Evolutionary conservation across 2,797 vertebrate species (phyloP).

Genomic region (Spondyliosoma cantharus): DNA sequence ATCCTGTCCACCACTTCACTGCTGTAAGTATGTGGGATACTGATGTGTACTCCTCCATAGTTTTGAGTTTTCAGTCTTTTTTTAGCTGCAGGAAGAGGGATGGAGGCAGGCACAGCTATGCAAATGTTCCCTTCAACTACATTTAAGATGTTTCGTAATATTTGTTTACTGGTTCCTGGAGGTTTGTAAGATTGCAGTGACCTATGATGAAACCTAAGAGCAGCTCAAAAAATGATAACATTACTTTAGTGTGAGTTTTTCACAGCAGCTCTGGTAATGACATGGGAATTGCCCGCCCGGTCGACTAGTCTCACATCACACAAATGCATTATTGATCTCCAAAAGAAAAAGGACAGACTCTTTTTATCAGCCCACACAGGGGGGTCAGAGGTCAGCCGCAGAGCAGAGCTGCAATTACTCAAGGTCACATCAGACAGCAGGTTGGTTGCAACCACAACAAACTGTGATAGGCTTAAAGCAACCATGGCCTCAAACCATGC

Average conservation of each 20-base stretch:
- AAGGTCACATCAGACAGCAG: not conserved
- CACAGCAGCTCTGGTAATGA: not conserved
- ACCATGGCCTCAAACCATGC: not conserved
- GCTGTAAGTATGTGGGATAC: conserved; percentile 62
- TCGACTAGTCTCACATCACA: not conserved
- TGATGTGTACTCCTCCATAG: conserved; percentile 47
- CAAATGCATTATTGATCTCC: conserved; percentile 1
- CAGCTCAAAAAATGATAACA: not conserved
- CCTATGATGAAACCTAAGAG: not conserved
- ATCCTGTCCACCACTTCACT: conserved; percentile 51
- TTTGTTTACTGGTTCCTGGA: conserved; percentile 6
- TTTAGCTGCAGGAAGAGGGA: conserved; percentile 56
- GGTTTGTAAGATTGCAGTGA: not conserved
- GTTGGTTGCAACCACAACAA: not conserved
- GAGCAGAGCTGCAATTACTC: conserved; percentile 1
- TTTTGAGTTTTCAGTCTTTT: conserved; percentile 55
- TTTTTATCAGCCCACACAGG: conserved; percentile 5
- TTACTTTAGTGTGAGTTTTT: not conserved
- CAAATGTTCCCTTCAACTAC: conserved; percentile 38
- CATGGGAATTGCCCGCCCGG: not conserved
- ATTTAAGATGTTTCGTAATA: conserved; percentile 38
- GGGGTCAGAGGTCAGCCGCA: conserved; percentile 18
- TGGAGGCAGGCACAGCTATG: conserved; percentile 35
- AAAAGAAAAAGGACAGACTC: not conserved
- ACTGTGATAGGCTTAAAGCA: not conserved